A percentile compares a stretch with the other conserved stretches of the same genome.
Conservation (phyloP, 2,888 invertebrate species). For the Octonoba sinensis region DNA sequence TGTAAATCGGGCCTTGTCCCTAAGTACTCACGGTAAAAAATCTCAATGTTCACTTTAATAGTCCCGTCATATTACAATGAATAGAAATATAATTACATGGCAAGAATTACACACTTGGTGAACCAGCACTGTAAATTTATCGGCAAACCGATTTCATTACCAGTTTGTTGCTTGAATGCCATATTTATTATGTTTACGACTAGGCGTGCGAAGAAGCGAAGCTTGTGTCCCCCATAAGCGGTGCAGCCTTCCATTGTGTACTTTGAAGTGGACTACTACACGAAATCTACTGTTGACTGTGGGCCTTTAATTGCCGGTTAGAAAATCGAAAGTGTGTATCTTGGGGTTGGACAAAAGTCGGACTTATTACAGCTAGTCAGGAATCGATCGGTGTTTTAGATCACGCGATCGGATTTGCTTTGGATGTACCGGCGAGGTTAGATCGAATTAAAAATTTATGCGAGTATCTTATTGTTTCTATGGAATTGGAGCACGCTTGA, state of each 20-base stretch:
- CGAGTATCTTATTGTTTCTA: no score
- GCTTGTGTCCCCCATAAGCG: no score
- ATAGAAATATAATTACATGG: no score
- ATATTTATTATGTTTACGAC: background rate
- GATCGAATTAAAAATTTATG: no score
- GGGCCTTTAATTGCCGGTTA: background rate
- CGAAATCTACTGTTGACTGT: slow-evolving; percentile 6
- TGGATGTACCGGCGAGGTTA: background rate
- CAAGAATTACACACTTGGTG: background rate
- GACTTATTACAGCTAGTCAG: background rate
- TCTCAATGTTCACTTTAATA: no score
- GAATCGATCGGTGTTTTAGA: background rate
- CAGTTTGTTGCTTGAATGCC: background rate
- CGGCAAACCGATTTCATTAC: slow-evolving; percentile 2
- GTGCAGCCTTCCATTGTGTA: no score
- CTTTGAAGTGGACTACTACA: background rate
- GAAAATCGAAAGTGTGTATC: slow-evolving; percentile 6
- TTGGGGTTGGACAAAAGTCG: background rate
- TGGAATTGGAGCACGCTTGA: no score
- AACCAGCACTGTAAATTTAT: background rate
- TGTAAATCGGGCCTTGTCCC: no score
- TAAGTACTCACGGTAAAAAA: no score
- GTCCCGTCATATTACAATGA: no score
- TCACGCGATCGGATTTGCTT: background rate
- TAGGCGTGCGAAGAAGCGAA: background rate